These are phyloP conservation scores for Poecilia gillii DNA, from an alignment of 2,797 vertebrate species.

Conservation along the genomic window DNA sequence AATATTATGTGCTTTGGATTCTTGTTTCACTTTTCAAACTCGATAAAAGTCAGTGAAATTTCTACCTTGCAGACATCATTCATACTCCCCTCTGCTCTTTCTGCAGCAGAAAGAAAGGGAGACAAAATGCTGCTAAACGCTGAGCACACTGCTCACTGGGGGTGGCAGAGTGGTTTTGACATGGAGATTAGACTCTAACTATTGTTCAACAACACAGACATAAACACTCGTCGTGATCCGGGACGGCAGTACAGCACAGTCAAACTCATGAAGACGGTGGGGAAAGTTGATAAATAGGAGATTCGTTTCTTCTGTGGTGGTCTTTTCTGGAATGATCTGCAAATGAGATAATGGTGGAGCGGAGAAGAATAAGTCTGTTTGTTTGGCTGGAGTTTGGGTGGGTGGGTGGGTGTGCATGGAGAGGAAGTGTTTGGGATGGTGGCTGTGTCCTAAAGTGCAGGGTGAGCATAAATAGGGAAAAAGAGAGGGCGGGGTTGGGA, in stretches of 20 bases:
- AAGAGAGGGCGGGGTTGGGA: constrained; percentile 63
- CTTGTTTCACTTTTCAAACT: constrained; percentile 9
- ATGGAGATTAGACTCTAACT: constrained; percentile 98
- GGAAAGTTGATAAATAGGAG: constrained; percentile 41
- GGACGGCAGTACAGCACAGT: constrained; percentile 90
- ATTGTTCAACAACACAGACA: constrained; percentile 96
- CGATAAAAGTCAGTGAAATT: constrained; percentile 34
- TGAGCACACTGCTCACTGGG: constrained; percentile 93
- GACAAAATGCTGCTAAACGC: constrained; percentile 99
- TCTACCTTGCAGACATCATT: constrained; percentile 33
- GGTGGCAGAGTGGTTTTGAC: constrained; percentile 99
- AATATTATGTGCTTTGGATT: not conserved
- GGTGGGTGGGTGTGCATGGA: constrained; percentile 39
- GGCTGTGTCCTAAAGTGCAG: constrained; percentile 73
- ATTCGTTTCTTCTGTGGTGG: constrained; percentile 1
- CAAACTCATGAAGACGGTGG: constrained; percentile 79
- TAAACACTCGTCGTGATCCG: constrained; percentile 84
- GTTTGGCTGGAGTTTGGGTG: constrained; percentile 84
- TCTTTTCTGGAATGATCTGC: constrained; percentile 89
- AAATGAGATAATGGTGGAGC: constrained; percentile 91
- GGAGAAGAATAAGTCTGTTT: constrained; percentile 90
- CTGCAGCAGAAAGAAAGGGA: constrained; percentile 85
- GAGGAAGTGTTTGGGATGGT: constrained; percentile 23
- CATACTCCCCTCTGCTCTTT: constrained; percentile 64
- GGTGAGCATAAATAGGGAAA: constrained; percentile 76